Evolutionary conservation across 1,140 invertebrate species (phyloP), one percentile per base, ranked within the genome.

Genomic region (Eupristina koningsbergeri): DNA sequence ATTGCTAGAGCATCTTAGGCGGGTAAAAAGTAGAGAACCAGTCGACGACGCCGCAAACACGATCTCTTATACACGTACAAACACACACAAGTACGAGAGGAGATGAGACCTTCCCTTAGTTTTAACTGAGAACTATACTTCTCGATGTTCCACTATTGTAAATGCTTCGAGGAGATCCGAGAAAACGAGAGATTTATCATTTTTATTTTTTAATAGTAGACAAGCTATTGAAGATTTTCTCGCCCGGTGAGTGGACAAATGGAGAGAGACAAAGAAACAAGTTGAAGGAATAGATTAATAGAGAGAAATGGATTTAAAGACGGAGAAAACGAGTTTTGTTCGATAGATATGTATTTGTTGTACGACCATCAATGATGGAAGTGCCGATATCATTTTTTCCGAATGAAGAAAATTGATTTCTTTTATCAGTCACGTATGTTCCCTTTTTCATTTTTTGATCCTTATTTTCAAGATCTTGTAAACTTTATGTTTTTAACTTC

Each of bases 141-240:
- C 1, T 13, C 8, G 31, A 5, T 50, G 11, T 31, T 50, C 39
- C 5, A 50, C 19, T 71, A 9, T 80, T 36, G 26, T 45, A 80
- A 34, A 64, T 53, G 85, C 87, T 89, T 88, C 85, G 87, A 88
- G 87, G 88, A 89, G 88, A 88, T 89, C 88, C 80, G 78, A 78
- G 61, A 63, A 86, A 80, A 79, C 47, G 69, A 85, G 87, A 89
- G 89, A 90, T 90, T 90, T 89, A 90, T 89, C 82, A 87, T 58
- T 84, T 73, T 81, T 63, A 84, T 81, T 85, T 89, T 87, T 86
- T 88, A 88, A 89, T 87, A 89, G 86, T 84, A 31, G 41, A 69
- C 15, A 15, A 76, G 31, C 61, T 79, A 9, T 64, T 22, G 9
- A 17, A 58, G 50, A 34, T 45, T 11, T 19, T 31, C 41, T 22